Evolutionary conservation across 2,797 vertebrate species (phyloP).

Genomic region (Artibeus lituratus): DNA sequence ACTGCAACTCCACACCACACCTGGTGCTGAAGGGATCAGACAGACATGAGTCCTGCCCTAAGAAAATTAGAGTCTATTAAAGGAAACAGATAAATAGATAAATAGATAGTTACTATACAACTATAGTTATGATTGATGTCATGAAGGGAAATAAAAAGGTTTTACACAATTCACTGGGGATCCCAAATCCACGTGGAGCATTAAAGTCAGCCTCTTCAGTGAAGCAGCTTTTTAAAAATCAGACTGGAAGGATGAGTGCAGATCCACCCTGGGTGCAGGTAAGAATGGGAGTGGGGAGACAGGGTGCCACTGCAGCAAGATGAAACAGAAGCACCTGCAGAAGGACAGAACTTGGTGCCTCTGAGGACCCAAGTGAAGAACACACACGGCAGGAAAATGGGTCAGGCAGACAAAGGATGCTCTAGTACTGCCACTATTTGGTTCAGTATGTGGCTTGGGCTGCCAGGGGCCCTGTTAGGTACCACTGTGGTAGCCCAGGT

Average conservation of each 20-base stretch:
- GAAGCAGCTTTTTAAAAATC: background rate
- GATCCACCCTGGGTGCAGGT: background rate
- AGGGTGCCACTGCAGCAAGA: fast-evolving
- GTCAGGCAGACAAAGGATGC: background rate
- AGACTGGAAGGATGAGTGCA: background rate
- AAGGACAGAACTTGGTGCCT: background rate
- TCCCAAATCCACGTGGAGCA: background rate
- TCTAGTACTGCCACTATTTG: background rate
- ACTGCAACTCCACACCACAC: background rate
- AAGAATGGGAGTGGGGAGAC: background rate
- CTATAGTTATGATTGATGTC: conserved; percentile 13
- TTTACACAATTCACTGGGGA: background rate
- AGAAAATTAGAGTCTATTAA: conserved; percentile 25
- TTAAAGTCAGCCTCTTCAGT: background rate
- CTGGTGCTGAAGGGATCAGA: background rate
- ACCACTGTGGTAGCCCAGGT: background rate
- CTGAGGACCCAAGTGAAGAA: background rate
- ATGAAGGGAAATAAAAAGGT: conserved; percentile 35
- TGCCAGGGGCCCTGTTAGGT: fast-evolving
- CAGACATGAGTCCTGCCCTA: background rate
- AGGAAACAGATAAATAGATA: conserved; percentile 22
- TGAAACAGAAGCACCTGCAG: background rate
- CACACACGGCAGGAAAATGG: fast-evolving
- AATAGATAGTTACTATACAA: conserved; percentile 41
- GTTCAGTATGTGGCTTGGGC: background rate